A percentile compares a stretch with the other conserved stretches of the same genome.
phyloP scores from a whole-genome alignment of 2,113 vertebrate species.

The Promerops cafer region DNA sequence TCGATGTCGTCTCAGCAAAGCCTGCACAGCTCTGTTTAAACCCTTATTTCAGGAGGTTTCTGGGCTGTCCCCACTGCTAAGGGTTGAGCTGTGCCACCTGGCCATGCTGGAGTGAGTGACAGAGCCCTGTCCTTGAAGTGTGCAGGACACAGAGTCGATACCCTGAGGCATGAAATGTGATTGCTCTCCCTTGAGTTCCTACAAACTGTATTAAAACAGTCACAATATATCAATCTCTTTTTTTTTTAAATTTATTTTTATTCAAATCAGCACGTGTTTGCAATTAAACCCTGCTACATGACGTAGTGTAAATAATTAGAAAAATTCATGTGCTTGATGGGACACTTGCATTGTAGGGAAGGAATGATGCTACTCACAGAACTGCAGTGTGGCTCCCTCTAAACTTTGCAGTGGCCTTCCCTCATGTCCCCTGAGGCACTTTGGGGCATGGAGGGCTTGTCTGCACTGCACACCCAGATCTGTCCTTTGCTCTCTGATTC shows the following conservation, averaged over 20 bases:
- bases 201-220: background rate
- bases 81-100: background rate
- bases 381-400: background rate
- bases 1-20: fast-evolving
- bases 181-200: background rate
- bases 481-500: background rate
- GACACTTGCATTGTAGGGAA: background rate
- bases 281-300: background rate
- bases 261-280: background rate
- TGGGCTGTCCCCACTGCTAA: background rate
- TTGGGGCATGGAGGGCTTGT: background rate
- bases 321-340: background rate
- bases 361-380: background rate
- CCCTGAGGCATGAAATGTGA: fast-evolving
- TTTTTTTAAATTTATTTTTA: background rate
- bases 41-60: background rate
- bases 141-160: background rate
- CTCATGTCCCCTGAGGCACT: background rate
- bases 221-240: background rate
- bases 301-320: background rate
- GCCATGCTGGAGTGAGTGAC: fast-evolving
- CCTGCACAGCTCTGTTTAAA: background rate
- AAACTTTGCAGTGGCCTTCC: background rate
- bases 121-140: background rate
- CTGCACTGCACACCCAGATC: background rate